These are phyloP conservation scores for Caenorhabditis virilis DNA, from an alignment of 2,888 invertebrate species.

Conservation along the genomic window DNA sequence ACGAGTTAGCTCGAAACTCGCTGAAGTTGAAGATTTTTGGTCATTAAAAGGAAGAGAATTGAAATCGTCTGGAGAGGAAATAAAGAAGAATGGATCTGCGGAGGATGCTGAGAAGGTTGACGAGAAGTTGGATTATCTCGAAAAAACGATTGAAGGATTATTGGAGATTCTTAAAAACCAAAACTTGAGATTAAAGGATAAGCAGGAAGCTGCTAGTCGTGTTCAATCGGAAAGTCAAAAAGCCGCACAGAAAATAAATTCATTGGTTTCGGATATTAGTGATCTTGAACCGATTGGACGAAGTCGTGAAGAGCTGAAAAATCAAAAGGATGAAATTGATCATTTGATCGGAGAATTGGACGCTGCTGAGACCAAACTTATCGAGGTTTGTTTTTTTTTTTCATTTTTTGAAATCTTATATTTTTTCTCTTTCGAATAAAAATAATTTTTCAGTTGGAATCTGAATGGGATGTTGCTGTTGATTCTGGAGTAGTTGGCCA, in stretches of 20 bases:
- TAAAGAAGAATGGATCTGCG: conserved; percentile 21
- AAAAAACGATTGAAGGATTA: conserved; percentile 22
- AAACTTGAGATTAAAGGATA: conserved; percentile 71
- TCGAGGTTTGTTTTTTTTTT: too few relatives aligned
- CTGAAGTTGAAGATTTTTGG: conserved; percentile 48
- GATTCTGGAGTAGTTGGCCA: conserved; percentile 27
- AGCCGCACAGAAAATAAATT: conserved; percentile 17
- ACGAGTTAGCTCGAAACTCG: conserved; percentile 43
- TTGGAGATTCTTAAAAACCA: conserved; percentile 63
- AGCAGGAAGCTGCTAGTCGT: conserved; percentile 30
- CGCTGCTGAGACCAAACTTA: conserved; percentile 18
- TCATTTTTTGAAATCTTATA: too few relatives aligned
- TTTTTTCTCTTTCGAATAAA: too few relatives aligned
- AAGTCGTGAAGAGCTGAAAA: conserved; percentile 72
- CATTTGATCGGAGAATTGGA: conserved; percentile 62
- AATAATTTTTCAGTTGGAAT: conserved; percentile 10
- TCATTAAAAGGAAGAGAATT: conserved; percentile 44
- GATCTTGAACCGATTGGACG: conserved; percentile 53
- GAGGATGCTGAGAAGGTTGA: conserved; percentile 17
- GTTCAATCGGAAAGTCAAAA: conserved; percentile 21
- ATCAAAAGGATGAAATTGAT: conserved; percentile 66
- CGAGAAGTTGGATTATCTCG: conserved; percentile 5
- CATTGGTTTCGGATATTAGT: conserved; percentile 33
- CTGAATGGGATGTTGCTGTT: conserved; percentile 35
- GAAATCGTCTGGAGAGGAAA: conserved; percentile 35